Base-by-base conservation (phyloP, 2,797 vertebrate genomes). In the Crocidura indochinensis region DNA sequence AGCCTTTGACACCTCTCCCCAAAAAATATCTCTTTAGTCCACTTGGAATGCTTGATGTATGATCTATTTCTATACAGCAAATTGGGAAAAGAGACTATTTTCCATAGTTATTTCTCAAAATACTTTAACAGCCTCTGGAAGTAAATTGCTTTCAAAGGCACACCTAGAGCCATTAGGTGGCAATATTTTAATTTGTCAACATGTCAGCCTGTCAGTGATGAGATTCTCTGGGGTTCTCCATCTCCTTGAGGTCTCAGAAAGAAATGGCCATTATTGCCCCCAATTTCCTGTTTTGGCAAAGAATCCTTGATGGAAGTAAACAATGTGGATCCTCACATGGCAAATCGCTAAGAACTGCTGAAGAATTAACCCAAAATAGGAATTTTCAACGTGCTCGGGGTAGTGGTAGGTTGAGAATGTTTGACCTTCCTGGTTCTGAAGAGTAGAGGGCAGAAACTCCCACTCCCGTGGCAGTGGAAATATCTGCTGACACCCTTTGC, bases 261-360 rank as follows among this genome's bases (percentile, higher is more conserved):
- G 14, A 87, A 91, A 62, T 51, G 51, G 27, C 67, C 76, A 3
- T 77, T 84, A 60, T 93, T 78, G 29, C 19, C n/a, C 80, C 78
- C 22, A 31, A 29, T 53, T 68, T 79, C n/a, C 56, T 60, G 26
- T 65, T 49, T 44, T 72, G 84, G 38, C 56, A 71, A 56, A 87
- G 62, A 24, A 84, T 26, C 44, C 15, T 8, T 2, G 8, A 82
- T 29, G 72, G 27, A 26, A 31, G 22, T 17, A 11, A 60, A 2
- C 46, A 49, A 6, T 53, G 75, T 47, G n/a, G 74, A 60, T 72
- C 24, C n/a, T 20, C 75, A 12, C 27, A 0, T 44, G 11, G 51
- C 29, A 67, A 81, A 10, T 49, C 31, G 64, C 72, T 78, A 5
- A 9, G 10, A 86, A 1, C 20, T 15, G 10, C 2, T 56, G 38